Conservation (phyloP, 2,113 vertebrate genomes). For the Lethenteron reissneri region DNA sequence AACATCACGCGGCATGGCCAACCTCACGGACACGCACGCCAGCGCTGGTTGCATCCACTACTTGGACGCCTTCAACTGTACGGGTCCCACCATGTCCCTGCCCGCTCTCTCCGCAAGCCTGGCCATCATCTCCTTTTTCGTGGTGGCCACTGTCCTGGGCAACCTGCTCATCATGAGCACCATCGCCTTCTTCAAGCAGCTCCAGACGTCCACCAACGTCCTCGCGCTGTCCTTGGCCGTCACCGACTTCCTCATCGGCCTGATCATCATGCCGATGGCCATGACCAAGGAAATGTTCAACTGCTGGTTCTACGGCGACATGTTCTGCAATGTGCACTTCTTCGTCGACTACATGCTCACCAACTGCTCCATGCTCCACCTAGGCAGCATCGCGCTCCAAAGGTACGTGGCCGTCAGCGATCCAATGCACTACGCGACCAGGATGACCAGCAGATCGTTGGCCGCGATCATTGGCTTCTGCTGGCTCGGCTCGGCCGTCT, state of each 20-base stretch:
- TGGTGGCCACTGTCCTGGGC: slow-evolving; percentile 11
- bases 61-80: too few species aligned
- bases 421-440: slow-evolving; percentile 17
- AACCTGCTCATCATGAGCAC: slow-evolving; percentile 22
- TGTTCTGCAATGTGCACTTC: slow-evolving; percentile 22
- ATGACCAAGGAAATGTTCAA: slow-evolving; percentile 24
- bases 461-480: slow-evolving; percentile 13
- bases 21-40: too few species aligned
- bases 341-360: slow-evolving; percentile 25
- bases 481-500: slow-evolving; percentile 16
- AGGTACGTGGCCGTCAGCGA: slow-evolving; percentile 20
- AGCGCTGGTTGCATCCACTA: too few species aligned
- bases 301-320: slow-evolving; percentile 23
- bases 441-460: slow-evolving; percentile 12
- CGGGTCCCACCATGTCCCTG: too few species aligned
- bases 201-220: slow-evolving; percentile 24
- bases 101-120: too few species aligned
- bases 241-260: slow-evolving; percentile 22
- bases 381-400: slow-evolving; percentile 20
- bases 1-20: too few species aligned
- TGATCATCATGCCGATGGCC: slow-evolving; percentile 21
- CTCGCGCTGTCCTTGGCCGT: slow-evolving; percentile 21
- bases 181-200: slow-evolving; percentile 23
- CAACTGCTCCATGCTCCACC: slow-evolving; percentile 23
- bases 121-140: too few species aligned